Evolutionary conservation across 2,888 invertebrate genomes (phyloP).

Genomic region (Morpho helenor): DNA sequence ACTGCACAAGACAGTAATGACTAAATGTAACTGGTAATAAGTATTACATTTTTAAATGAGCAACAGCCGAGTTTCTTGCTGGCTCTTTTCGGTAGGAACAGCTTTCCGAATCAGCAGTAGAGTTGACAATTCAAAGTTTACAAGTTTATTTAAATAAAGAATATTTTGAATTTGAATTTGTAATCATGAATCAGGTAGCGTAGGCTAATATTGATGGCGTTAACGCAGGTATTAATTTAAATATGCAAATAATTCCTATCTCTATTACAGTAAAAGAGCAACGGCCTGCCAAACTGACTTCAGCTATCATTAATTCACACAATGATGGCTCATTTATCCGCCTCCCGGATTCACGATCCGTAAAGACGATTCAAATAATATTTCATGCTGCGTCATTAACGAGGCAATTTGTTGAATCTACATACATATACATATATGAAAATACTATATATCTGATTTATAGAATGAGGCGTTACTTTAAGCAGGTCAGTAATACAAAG

Average conservation of each 20-base stretch:
- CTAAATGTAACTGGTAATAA: no score
- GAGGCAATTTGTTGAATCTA: slow-evolving; percentile 11
- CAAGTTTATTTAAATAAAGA: no score
- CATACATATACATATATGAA: not conserved
- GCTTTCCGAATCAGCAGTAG: no score
- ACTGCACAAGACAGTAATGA: no score
- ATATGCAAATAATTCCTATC: slow-evolving; percentile 8
- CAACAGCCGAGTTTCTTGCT: no score
- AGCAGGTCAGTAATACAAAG: no score
- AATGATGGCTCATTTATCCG: slow-evolving; percentile 13
- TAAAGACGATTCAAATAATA: slow-evolving; percentile 18
- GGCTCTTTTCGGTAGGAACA: no score
- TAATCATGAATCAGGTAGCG: no score
- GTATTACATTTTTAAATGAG: no score
- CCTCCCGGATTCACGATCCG: slow-evolving; percentile 15
- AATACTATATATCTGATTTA: not conserved
- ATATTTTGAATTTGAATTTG: no score
- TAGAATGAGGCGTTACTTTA: no score
- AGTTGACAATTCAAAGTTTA: no score
- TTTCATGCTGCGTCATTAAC: slow-evolving; percentile 21
- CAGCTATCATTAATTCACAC: slow-evolving; percentile 19
- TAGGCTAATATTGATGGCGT: not conserved
- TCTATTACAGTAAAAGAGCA: slow-evolving; percentile 7
- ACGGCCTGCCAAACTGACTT: slow-evolving; percentile 14
- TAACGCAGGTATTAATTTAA: not conserved